Percentiles rank a stretch among this genome's conserved stretches.
Conservation (phyloP, 2,888 invertebrate species). For the Macrophya alboannulata region DNA sequence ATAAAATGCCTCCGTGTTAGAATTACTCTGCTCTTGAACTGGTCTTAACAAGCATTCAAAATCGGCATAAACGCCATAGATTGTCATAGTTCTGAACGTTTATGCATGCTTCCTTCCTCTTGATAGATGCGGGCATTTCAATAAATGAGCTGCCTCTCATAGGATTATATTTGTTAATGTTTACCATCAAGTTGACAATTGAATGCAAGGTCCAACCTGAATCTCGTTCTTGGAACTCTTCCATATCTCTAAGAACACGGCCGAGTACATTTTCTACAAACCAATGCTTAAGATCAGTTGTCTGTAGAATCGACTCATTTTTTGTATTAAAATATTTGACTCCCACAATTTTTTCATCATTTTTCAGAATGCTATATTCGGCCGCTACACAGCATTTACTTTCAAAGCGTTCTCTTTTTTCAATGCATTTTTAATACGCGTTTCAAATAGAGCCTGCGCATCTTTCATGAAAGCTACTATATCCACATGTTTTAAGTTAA, state of each 20-base stretch:
- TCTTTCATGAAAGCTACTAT: slow-evolving; percentile 59
- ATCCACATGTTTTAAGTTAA: slow-evolving; percentile 59
- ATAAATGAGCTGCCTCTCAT: slow-evolving; percentile 66
- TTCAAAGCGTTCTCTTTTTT: slow-evolving; percentile 60
- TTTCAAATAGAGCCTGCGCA: slow-evolving; percentile 54
- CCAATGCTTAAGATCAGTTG: too few species aligned
- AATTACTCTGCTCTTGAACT: background rate
- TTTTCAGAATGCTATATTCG: slow-evolving; percentile 61
- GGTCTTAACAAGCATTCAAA: slow-evolving; percentile 4
- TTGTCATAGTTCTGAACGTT: slow-evolving; percentile 65
- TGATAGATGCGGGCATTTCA: slow-evolving; percentile 18
- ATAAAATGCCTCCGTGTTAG: background rate
- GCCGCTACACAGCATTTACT: slow-evolving; percentile 62
- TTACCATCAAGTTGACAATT: slow-evolving; percentile 63
- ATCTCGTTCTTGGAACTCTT: slow-evolving; percentile 66
- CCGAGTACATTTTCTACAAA: too few species aligned
- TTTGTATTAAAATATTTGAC: slow-evolving; percentile 66
- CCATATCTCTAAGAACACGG: slow-evolving; percentile 62
- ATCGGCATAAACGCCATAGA: slow-evolving; percentile 40
- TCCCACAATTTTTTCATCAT: slow-evolving; percentile 60
- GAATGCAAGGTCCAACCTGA: slow-evolving; percentile 64
- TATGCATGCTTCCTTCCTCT: slow-evolving; percentile 62
- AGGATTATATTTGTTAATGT: slow-evolving; percentile 66
- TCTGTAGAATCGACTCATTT: slow-evolving; percentile 63
- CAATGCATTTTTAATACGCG: slow-evolving; percentile 59